Conservation (phyloP, 1,140 invertebrate species). For the Leptinotarsa texana region DNA sequence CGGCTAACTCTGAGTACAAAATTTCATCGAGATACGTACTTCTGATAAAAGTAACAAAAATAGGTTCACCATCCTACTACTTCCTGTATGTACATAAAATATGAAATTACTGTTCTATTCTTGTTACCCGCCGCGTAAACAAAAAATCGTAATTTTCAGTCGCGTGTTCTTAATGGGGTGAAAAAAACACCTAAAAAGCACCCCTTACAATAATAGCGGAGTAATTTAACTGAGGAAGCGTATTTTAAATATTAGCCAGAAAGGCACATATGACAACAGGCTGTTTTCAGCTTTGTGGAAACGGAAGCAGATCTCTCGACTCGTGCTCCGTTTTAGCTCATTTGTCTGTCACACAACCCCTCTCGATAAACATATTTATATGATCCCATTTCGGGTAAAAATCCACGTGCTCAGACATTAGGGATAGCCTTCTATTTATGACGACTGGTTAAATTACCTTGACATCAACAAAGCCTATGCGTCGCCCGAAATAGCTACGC, state of each 20-base stretch:
- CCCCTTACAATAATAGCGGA: slow-evolving; percentile 42
- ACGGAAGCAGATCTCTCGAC: slow-evolving; percentile 50
- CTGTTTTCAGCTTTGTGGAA: slow-evolving; percentile 55
- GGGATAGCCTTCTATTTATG: slow-evolving; percentile 49
- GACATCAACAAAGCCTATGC: slow-evolving; percentile 46
- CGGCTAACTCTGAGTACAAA: too few relatives aligned
- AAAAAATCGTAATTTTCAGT: slow-evolving; percentile 17
- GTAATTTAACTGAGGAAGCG: slow-evolving; percentile 48
- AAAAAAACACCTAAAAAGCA: slow-evolving; percentile 33
- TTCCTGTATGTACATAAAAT: too few relatives aligned
- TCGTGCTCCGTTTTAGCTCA: slow-evolving; percentile 41
- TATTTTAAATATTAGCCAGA: slow-evolving; percentile 50
- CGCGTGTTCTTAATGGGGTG: slow-evolving; percentile 11
- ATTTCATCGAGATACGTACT: too few relatives aligned
- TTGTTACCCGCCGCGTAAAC: not conserved
- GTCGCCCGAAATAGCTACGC: slow-evolving; percentile 32
- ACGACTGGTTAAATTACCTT: slow-evolving; percentile 53
- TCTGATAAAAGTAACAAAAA: too few relatives aligned
- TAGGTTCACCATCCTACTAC: too few relatives aligned
- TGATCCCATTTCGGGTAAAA: slow-evolving; percentile 38
- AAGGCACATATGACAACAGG: slow-evolving; percentile 51
- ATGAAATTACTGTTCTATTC: too few relatives aligned
- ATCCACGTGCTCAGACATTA: slow-evolving; percentile 31
- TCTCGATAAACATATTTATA: slow-evolving; percentile 47
- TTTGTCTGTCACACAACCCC: slow-evolving; percentile 53